These are phyloP conservation scores for Ormyrus rosae DNA, from an alignment of 2,888 invertebrate species.

Conservation along the genomic window DNA sequence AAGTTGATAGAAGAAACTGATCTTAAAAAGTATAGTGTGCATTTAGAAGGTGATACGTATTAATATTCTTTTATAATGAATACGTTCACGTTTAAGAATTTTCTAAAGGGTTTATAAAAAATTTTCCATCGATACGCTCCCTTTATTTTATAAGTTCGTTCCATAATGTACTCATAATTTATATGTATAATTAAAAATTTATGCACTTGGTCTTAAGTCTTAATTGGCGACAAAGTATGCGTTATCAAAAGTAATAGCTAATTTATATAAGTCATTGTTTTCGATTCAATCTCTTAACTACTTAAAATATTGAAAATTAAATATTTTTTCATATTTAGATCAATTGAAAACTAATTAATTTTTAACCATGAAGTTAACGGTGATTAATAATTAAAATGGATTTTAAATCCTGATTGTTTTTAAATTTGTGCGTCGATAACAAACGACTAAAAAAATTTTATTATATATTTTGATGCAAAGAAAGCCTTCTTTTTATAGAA, in stretches of 20 bases:
- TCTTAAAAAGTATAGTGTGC: background rate
- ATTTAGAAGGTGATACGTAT: constrained; percentile 5
- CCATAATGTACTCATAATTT: constrained; percentile 50
- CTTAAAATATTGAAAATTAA: constrained; percentile 28
- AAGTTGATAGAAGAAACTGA: constrained; percentile 2
- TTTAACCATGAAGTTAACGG: background rate
- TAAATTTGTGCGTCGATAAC: constrained; percentile 23
- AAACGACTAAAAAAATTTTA: constrained; percentile 20
- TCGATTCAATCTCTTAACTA: constrained; percentile 13
- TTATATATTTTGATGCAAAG: constrained; percentile 28
- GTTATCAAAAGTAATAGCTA: constrained; percentile 15
- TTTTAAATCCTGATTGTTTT: background rate
- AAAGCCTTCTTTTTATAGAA: constrained; percentile 35
- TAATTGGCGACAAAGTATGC: constrained; percentile 12
- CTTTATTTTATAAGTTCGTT: constrained; percentile 42
- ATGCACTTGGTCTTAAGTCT: constrained; percentile 42
- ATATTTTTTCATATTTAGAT: constrained; percentile 24
- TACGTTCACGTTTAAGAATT: constrained; percentile 13
- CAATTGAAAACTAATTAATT: background rate
- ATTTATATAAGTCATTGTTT: constrained; percentile 37
- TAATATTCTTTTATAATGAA: constrained; percentile 16
- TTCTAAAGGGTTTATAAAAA: background rate
- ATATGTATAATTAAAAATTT: constrained; percentile 40
- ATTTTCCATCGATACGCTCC: constrained; percentile 39
- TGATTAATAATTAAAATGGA: too few relatives aligned